phyloP scores from a whole-genome alignment of 2,113 vertebrate species.

The Pipra filicauda region DNA sequence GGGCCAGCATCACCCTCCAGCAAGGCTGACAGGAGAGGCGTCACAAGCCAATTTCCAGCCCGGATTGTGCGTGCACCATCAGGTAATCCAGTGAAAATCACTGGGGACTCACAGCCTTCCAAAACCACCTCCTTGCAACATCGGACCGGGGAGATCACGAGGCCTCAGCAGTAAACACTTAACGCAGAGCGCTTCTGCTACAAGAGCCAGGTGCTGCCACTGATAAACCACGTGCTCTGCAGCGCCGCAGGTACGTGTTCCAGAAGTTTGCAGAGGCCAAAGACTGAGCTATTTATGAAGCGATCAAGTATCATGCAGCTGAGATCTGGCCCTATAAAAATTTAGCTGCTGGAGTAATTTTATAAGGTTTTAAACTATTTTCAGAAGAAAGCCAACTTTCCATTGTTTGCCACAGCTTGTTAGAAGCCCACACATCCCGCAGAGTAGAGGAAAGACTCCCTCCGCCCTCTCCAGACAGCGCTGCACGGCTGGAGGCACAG shows the following conservation, averaged over 20 bases:
- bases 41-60: fast-evolving
- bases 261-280: not conserved
- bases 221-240: not conserved
- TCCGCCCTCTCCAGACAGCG: not conserved
- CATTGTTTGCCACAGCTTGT: slow-evolving; percentile 24
- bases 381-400: slow-evolving; percentile 38
- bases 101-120: not conserved
- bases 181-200: not conserved
- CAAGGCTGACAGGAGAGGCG: not conserved
- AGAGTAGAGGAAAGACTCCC: not conserved
- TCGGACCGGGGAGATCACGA: not conserved
- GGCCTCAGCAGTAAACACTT: not conserved
- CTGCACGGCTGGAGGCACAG: not conserved
- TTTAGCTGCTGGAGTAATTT: not conserved
- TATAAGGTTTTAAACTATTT: not conserved
- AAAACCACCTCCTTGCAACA: not conserved
- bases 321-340: not conserved
- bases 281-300: not conserved
- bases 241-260: fast-evolving
- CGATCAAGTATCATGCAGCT: not conserved
- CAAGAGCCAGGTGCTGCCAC: slow-evolving; percentile 8
- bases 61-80: fast-evolving
- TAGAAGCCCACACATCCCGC: not conserved
- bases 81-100: not conserved
- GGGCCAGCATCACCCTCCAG: fast-evolving